phyloP scores from a whole-genome alignment of 1,140 invertebrate species.

The Acromyrmex charruanus region DNA sequence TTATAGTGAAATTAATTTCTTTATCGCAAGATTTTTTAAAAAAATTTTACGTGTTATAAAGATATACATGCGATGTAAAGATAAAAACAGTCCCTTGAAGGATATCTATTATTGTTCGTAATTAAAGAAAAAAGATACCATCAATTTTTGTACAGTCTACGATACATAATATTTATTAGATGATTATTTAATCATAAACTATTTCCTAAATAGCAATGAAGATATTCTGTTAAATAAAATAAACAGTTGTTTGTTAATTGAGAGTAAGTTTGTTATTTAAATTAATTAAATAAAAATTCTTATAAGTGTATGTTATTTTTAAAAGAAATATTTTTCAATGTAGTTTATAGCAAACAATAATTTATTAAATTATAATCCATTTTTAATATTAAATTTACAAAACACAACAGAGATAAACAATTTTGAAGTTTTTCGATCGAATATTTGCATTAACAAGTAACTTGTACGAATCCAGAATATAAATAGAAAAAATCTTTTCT shows the following conservation, averaged over 20 bases:
- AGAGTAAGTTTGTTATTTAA: neutral
- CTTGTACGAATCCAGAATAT: neutral
- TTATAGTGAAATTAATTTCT: slow-evolving; percentile 39
- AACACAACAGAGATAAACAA: neutral
- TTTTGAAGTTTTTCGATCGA: neutral
- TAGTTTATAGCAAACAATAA: neutral
- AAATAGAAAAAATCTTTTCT: slow-evolving; percentile 25
- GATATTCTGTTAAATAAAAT: slow-evolving; percentile 20
- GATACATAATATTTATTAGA: slow-evolving; percentile 10
- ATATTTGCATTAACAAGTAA: slow-evolving; percentile 27
- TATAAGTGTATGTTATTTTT: neutral
- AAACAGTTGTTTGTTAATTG: neutral
- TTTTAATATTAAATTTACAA: neutral
- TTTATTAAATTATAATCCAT: neutral
- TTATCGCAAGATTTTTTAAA: neutral
- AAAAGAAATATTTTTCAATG: slow-evolving; percentile 16
- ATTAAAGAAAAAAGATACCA: neutral
- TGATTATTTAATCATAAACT: too few relatives aligned
- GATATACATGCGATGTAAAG: slow-evolving; percentile 15
- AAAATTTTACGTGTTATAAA: slow-evolving; percentile 34
- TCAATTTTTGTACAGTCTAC: slow-evolving; percentile 5
- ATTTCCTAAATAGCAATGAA: neutral
- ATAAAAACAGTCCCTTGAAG: slow-evolving; percentile 67
- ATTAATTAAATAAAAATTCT: slow-evolving; percentile 2
- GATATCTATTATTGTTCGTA: slow-evolving; percentile 58